These are phyloP conservation scores for Lamprologus ornatipinnis DNA, from an alignment of 2,113 vertebrate genomes.

Conservation along the genomic window DNA sequence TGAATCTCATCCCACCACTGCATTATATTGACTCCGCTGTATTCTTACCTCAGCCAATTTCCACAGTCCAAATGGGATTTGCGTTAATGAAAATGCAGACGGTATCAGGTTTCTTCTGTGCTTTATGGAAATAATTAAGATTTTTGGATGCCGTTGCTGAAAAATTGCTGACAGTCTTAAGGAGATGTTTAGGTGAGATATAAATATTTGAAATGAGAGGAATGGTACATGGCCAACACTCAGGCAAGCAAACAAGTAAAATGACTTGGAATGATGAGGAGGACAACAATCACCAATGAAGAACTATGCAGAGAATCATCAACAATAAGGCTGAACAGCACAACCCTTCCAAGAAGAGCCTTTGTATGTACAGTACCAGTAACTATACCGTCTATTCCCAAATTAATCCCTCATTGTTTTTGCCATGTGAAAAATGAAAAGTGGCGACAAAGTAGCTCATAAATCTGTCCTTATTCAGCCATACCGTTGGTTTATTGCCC, in stretches of 20 bases:
- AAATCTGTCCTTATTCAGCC: conserved; percentile 26
- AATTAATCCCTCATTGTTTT: conserved; percentile 29
- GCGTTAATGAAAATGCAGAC: not conserved
- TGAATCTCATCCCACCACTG: conserved; percentile 44
- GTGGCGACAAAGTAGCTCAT: not conserved
- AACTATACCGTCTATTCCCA: not conserved
- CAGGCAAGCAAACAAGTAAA: not conserved
- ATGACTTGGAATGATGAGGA: not conserved
- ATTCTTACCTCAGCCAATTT: not conserved
- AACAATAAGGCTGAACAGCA: not conserved
- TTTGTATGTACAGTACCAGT: not conserved
- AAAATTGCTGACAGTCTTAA: not conserved
- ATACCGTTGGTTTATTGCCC: conserved; percentile 14
- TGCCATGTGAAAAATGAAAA: not conserved
- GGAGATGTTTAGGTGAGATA: not conserved
- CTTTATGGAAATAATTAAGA: not conserved
- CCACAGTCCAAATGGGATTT: not conserved
- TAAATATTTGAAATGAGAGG: not conserved
- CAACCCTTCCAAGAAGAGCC: not conserved
- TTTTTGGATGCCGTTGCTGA: not conserved
- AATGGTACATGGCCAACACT: not conserved
- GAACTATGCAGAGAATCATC: not conserved
- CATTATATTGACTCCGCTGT: conserved; percentile 36
- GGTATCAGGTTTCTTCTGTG: not conserved
- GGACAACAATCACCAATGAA: not conserved